These are phyloP conservation scores for Scylla paramamosain DNA, from an alignment of 1,140 invertebrate genomes.

Conservation along the genomic window DNA sequence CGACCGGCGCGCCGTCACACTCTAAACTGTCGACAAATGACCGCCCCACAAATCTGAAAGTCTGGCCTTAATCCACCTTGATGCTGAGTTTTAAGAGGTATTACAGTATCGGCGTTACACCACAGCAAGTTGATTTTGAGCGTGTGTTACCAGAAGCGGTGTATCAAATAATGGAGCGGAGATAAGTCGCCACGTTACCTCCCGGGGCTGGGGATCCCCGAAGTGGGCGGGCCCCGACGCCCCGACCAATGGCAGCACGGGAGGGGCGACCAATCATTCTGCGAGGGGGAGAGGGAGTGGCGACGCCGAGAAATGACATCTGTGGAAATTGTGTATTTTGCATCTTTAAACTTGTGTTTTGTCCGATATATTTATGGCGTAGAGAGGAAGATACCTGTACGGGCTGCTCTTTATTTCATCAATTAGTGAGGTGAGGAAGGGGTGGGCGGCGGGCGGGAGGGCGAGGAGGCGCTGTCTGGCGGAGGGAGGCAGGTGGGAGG, in stretches of 20 bases:
- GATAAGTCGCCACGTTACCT: conserved; percentile 62
- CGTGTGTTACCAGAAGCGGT: conserved; percentile 73
- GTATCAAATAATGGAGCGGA: conserved; percentile 73
- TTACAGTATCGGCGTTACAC: conserved; percentile 69
- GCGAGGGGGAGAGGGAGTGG: conserved; percentile 35
- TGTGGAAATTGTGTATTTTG: conserved; percentile 69
- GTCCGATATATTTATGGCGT: conserved; percentile 59
- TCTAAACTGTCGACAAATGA: conserved; percentile 73
- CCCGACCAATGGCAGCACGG: conserved; percentile 52
- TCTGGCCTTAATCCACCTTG: conserved; percentile 71
- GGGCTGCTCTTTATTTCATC: conserved; percentile 39
- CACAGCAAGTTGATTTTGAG: conserved; percentile 74
- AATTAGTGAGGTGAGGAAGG: conserved; percentile 44
- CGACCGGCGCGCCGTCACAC: conserved; percentile 45
- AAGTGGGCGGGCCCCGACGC: conserved; percentile 21
- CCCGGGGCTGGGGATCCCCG: conserved; percentile 47
- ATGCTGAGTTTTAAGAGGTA: conserved; percentile 73
- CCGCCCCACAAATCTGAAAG: conserved; percentile 72
- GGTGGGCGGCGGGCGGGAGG: neutral
- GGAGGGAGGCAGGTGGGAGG: neutral
- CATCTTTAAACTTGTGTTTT: conserved; percentile 69
- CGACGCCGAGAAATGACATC: conserved; percentile 53
- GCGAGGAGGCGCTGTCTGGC: conserved; percentile 4
- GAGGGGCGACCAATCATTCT: conserved; percentile 43
- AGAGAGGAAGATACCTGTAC: conserved; percentile 41